Evolutionary conservation across 2,888 invertebrate species (phyloP).

Genomic region (Villa cingulata): DNA sequence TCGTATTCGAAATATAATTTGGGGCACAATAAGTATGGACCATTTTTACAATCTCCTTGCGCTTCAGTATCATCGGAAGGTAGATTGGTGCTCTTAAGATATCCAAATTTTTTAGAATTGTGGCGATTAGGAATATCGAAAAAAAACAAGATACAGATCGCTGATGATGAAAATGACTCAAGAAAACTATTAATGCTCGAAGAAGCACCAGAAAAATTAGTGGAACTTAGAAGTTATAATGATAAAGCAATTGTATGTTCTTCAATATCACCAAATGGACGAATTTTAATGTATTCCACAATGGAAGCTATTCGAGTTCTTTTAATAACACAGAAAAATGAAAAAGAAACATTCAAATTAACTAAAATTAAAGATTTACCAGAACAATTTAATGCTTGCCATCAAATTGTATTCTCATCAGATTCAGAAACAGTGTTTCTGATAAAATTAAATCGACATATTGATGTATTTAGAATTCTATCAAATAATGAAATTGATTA

Average conservation of each 20-base stretch:
- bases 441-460: constrained; percentile 30
- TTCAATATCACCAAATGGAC: constrained; percentile 54
- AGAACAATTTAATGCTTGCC: constrained; percentile 27
- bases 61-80: constrained; percentile 41
- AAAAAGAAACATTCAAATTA: constrained; percentile 21
- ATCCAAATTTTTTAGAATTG: constrained; percentile 46
- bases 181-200: constrained; percentile 14
- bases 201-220: constrained; percentile 49
- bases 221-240: constrained; percentile 51
- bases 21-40: constrained; percentile 49
- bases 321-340: constrained; percentile 18
- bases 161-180: constrained; percentile 18
- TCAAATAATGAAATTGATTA: constrained; percentile 27
- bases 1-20: constrained; percentile 47
- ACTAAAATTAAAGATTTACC: constrained; percentile 31
- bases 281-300: constrained; percentile 64
- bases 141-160: constrained; percentile 3
- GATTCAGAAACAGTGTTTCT: constrained; percentile 35
- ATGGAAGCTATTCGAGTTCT: constrained; percentile 48
- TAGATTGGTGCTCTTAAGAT: constrained; percentile 46
- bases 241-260: constrained; percentile 56
- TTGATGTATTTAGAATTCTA: constrained; percentile 35
- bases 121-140: constrained; percentile 44
- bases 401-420: constrained; percentile 34
- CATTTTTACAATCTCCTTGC: constrained; percentile 49